phyloP scores from a whole-genome alignment of 2,113 vertebrate genomes.

The Ageneiosus marmoratus region DNA sequence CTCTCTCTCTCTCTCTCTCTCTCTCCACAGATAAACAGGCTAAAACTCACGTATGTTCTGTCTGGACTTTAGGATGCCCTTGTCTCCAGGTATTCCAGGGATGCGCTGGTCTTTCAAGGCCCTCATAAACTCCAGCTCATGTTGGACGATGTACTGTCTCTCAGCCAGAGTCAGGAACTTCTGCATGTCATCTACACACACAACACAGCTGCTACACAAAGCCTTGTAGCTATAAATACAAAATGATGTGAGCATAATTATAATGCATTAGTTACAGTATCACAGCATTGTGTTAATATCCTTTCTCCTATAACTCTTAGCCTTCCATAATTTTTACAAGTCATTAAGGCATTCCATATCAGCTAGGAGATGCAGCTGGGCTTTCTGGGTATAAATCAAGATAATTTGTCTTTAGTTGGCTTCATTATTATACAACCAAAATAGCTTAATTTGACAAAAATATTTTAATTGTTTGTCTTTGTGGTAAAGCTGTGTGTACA shows the following conservation, averaged over 20 bases:
- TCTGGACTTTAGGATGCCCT: constrained; percentile 58
- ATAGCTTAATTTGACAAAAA: background rate
- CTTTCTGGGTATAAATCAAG: background rate
- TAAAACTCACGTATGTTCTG: constrained; percentile 57
- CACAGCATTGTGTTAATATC: background rate
- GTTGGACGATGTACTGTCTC: constrained; percentile 75
- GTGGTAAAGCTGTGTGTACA: background rate
- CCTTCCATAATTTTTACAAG: background rate
- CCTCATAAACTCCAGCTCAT: constrained; percentile 72
- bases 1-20: background rate
- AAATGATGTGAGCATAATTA: background rate
- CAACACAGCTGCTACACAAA: constrained; percentile 12
- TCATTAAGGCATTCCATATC: background rate
- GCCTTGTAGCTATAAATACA: background rate
- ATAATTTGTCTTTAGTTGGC: background rate
- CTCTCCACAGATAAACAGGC: background rate
- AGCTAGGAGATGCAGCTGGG: background rate
- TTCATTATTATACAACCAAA: background rate
- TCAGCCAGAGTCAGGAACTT: constrained; percentile 76
- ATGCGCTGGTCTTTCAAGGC: constrained; percentile 69
- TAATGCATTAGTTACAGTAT: background rate
- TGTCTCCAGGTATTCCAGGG: constrained; percentile 68
- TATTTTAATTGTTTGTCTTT: background rate
- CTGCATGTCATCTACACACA: constrained; percentile 72
- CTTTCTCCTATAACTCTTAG: background rate